Evolutionary conservation across 2,113 vertebrate species (phyloP).

Genomic region (Etheostoma spectabile): DNA sequence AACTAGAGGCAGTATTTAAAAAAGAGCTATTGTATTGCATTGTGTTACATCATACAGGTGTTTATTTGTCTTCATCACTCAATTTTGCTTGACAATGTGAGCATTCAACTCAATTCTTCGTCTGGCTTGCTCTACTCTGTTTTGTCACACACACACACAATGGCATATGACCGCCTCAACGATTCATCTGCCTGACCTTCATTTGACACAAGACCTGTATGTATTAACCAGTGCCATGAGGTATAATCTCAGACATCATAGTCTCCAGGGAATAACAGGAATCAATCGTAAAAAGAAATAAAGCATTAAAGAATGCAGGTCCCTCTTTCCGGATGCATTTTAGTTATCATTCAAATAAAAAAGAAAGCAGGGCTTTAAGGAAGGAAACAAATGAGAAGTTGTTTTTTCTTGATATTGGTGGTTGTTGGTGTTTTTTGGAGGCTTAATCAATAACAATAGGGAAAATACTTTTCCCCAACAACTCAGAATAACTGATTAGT

Average conservation of each 20-base stretch:
- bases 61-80: background rate
- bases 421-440: background rate
- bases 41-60: conserved; percentile 30
- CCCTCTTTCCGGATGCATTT: background rate
- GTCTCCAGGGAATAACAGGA: background rate
- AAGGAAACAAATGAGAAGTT: background rate
- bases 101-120: background rate
- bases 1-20: background rate
- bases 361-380: background rate
- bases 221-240: background rate
- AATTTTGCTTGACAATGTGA: background rate
- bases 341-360: background rate
- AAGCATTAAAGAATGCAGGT: background rate
- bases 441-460: background rate
- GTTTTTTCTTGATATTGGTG: background rate
- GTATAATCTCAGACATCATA: background rate
- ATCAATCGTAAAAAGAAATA: background rate
- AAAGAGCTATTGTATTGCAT: background rate
- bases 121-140: background rate
- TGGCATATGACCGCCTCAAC: background rate
- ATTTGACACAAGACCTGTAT: conserved; percentile 23
- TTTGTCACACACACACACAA: background rate
- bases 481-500: background rate
- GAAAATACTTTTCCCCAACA: background rate
- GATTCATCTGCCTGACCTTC: conserved; percentile 3